These are phyloP conservation scores for Hippocampus guttulatus DNA, from an alignment of 2,113 vertebrate genomes.

Conservation along the genomic window DNA sequence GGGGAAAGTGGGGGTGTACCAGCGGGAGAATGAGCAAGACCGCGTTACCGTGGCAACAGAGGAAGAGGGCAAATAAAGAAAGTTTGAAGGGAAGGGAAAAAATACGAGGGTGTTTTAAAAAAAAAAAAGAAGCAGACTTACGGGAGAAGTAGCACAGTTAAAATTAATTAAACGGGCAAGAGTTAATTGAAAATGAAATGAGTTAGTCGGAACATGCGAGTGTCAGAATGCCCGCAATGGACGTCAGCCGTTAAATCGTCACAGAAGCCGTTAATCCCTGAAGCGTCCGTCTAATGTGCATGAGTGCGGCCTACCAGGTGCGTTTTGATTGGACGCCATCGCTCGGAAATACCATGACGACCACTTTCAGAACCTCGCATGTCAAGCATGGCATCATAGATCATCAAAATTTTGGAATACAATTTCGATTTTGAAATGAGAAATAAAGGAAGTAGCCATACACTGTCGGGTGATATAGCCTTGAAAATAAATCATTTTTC, in stretches of 20 bases:
- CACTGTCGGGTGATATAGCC: no score
- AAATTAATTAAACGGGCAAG: slow-evolving; percentile 6
- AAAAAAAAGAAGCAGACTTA: not conserved
- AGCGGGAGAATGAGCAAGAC: slow-evolving; percentile 34
- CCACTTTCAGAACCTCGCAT: not conserved
- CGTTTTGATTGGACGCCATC: not conserved
- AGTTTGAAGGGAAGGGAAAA: slow-evolving; percentile 26
- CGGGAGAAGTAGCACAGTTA: not conserved
- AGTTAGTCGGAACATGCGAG: not conserved
- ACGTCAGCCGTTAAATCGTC: not conserved
- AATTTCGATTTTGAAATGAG: no score
- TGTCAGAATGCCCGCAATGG: not conserved
- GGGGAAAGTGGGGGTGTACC: slow-evolving; percentile 50
- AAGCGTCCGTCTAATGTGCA: not conserved
- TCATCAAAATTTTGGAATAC: no score
- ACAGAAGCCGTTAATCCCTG: not conserved
- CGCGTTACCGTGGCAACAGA: slow-evolving; percentile 66
- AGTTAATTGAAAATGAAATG: slow-evolving; percentile 7
- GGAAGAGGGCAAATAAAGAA: slow-evolving; percentile 49
- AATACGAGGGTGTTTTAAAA: not conserved
- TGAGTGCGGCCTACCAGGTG: not conserved
- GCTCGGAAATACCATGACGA: not conserved
- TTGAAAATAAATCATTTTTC: no score
- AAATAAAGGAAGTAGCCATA: no score
- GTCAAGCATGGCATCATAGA: no score